phyloP scores from a whole-genome alignment of 1,140 invertebrate genomes.

The Ridgeia piscesae region DNA sequence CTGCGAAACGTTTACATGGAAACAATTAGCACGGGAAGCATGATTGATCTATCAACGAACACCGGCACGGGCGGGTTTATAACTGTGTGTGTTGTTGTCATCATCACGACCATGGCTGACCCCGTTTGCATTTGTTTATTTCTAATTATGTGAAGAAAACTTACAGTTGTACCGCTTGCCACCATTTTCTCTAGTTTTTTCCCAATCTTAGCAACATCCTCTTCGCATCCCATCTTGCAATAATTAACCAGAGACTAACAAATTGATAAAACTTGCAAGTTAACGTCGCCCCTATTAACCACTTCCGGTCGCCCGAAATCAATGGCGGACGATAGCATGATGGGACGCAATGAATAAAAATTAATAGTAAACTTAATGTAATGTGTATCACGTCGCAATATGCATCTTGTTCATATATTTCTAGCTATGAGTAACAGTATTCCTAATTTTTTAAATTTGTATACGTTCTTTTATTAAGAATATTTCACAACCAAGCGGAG shows the following conservation, averaged over 20 bases:
- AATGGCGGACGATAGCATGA: background rate
- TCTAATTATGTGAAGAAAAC: conserved; percentile 20
- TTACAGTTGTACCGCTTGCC: conserved; percentile 74
- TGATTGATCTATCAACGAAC: background rate
- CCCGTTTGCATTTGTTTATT: conserved; percentile 21
- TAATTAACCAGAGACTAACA: background rate
- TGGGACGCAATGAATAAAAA: background rate
- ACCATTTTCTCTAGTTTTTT: conserved; percentile 95
- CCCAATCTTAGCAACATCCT: conserved; percentile 90
- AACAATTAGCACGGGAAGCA: background rate
- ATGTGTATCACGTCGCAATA: background rate
- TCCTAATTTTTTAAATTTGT: background rate
- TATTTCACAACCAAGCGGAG: background rate
- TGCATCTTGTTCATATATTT: background rate
- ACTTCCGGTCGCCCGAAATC: background rate
- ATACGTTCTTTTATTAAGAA: background rate
- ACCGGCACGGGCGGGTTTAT: background rate
- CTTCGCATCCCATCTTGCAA: conserved; percentile 43
- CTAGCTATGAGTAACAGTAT: background rate
- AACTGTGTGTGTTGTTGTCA: background rate
- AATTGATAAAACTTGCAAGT: background rate
- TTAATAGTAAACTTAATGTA: background rate
- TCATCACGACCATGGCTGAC: background rate
- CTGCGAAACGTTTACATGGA: background rate
- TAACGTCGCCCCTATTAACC: background rate